A percentile compares a stretch with the other conserved stretches of the same genome.
These are phyloP conservation scores for Loripinus fragilis DNA, from an alignment of 2,888 invertebrate genomes.

Conservation along the genomic window DNA sequence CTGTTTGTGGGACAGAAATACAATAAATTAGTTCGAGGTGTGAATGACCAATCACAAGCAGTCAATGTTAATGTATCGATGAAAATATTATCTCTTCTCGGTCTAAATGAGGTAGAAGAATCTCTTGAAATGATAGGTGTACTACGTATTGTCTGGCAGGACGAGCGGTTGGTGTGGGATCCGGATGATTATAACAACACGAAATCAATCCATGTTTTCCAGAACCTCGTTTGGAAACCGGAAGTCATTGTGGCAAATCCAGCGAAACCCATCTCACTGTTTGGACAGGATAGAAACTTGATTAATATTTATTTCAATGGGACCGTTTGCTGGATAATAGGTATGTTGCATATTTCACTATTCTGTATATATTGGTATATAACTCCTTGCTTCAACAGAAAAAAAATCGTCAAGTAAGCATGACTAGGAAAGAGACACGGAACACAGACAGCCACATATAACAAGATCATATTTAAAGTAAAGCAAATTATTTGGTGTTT, in stretches of 20 bases:
- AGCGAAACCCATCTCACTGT: not conserved
- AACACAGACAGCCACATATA: too few species aligned
- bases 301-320: not conserved
- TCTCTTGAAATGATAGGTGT: slow-evolving; percentile 27
- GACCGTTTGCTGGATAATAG: not conserved
- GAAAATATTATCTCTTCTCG: not conserved
- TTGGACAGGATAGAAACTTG: slow-evolving; percentile 22
- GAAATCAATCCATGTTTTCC: slow-evolving; percentile 8
- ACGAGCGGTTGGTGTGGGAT: slow-evolving; percentile 26
- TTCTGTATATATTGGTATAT: slow-evolving; percentile 2
- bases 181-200: slow-evolving; percentile 1
- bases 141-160: slow-evolving; percentile 22
- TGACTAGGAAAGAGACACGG: too few species aligned
- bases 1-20: slow-evolving; percentile 10
- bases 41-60: slow-evolving; percentile 4
- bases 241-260: slow-evolving; percentile 31
- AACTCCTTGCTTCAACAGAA: too few species aligned
- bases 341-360: slow-evolving; percentile 3
- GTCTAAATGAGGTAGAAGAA: slow-evolving; percentile 27
- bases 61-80: slow-evolving; percentile 23
- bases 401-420: too few species aligned
- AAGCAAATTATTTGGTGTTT: too few species aligned
- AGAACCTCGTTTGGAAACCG: slow-evolving; percentile 37
- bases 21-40: slow-evolving; percentile 32
- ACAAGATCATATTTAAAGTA: too few species aligned